Conservation (phyloP, 2,888 invertebrate genomes). For the Neoaliturus tenellus region DNA sequence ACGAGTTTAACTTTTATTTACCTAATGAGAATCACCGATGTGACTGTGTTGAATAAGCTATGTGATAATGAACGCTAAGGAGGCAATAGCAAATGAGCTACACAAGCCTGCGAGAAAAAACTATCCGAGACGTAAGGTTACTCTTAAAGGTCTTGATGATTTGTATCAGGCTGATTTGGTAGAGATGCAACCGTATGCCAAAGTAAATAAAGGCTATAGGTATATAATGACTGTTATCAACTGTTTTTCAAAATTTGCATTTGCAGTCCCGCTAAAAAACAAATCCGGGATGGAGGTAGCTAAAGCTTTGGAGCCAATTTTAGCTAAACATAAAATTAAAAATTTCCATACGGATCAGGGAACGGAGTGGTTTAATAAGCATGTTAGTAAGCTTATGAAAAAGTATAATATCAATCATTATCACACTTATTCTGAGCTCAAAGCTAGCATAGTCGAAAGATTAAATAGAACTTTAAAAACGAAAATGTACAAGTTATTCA, state of each 20-base stretch:
- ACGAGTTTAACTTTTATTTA: too few relatives aligned
- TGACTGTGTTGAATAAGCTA: too few relatives aligned
- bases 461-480: constrained; percentile 46
- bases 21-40: too few relatives aligned
- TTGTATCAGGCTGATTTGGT: constrained; percentile 57
- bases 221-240: constrained; percentile 50
- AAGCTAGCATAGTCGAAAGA: constrained; percentile 29
- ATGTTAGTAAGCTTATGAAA: constrained; percentile 1
- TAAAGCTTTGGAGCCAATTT: not conserved
- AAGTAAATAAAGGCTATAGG: constrained; percentile 56
- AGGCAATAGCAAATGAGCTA: constrained; percentile 30
- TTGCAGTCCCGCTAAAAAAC: constrained; percentile 51
- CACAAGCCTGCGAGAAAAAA: constrained; percentile 42
- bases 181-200: constrained; percentile 50
- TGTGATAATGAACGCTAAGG: constrained; percentile 25
- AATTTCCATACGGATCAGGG: constrained; percentile 52
- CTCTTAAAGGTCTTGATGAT: constrained; percentile 54
- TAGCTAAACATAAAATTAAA: constrained; percentile 31
- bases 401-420: constrained; percentile 42
- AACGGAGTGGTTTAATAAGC: constrained; percentile 33
- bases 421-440: constrained; percentile 17
- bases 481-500: constrained; percentile 19
- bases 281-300: constrained; percentile 24
- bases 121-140: constrained; percentile 43
- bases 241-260: constrained; percentile 53